phyloP scores from a whole-genome alignment of 2,113 vertebrate genomes.

The Noctilio leporinus region DNA sequence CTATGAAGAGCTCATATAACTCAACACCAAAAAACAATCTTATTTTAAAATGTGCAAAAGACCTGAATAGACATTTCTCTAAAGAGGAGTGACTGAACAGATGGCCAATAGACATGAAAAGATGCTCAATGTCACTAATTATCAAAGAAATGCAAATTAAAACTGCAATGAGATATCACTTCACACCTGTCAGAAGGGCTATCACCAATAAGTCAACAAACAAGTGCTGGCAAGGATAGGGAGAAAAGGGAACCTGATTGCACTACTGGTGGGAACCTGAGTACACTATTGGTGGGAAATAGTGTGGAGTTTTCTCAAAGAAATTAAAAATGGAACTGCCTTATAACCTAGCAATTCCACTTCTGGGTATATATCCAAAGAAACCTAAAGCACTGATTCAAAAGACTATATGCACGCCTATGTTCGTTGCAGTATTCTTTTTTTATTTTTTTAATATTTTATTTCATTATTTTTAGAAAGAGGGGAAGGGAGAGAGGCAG shows the following conservation, averaged over 20 bases:
- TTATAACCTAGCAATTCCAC: neutral
- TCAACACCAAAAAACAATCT: neutral
- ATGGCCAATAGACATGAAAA: neutral
- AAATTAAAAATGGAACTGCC: neutral
- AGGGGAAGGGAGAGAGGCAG: no score
- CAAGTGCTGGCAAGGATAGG: neutral
- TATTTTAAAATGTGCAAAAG: neutral
- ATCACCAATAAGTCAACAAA: neutral
- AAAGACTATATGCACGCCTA: neutral
- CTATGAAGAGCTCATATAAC: neutral
- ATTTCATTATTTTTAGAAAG: no score
- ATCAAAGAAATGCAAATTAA: neutral
- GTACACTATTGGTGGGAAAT: neutral
- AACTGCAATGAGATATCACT: neutral
- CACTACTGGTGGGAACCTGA: neutral
- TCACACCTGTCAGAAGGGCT: neutral
- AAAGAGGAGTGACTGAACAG: neutral
- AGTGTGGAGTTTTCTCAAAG: neutral
- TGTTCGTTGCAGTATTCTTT: neutral
- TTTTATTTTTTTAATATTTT: no score
- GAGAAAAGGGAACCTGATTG: neutral
- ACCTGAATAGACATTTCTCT: neutral
- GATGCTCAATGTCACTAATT: neutral
- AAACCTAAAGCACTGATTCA: neutral
- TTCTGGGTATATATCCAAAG: neutral